Conservation (phyloP, 30 jellyfish, hydroid and myxozoan species). For the Chironex yamaguchii region DNA sequence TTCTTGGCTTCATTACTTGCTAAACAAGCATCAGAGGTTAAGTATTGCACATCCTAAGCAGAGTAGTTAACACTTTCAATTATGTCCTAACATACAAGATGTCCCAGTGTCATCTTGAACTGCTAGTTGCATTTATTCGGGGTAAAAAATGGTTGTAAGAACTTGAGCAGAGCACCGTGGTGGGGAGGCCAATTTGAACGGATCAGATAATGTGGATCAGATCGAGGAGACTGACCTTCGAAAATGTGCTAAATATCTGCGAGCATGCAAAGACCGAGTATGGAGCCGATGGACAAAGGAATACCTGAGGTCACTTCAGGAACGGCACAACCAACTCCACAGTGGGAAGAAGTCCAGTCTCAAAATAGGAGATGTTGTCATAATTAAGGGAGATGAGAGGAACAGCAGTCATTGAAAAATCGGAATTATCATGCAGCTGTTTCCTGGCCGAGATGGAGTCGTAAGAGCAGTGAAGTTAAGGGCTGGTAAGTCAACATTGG, state of each 20-base stretch:
- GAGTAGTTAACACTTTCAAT: too few species aligned
- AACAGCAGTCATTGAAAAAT: constrained; percentile 54
- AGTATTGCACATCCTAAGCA: too few species aligned
- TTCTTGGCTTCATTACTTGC: too few species aligned
- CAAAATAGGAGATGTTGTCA: constrained; percentile 61
- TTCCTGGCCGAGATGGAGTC: constrained; percentile 62
- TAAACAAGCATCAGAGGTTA: too few species aligned
- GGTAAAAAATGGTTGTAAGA: too few species aligned
- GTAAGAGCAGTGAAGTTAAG: constrained; percentile 59
- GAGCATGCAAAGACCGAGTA: constrained; percentile 45
- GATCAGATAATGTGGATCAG: constrained; percentile 47
- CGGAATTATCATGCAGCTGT: constrained; percentile 28
- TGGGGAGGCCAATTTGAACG: too few species aligned
- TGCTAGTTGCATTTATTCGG: too few species aligned
- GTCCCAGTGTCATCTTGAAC: too few species aligned
- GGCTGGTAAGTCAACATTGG: constrained; percentile 48
- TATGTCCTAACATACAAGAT: too few species aligned
- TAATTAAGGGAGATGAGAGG: constrained; percentile 61
- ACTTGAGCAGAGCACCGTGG: too few species aligned
- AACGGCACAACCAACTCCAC: constrained; percentile 47
- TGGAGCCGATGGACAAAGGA: constrained; percentile 76
- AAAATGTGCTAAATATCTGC: constrained; percentile 55
- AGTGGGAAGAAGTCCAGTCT: constrained; percentile 1
- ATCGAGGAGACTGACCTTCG: constrained; percentile 62
- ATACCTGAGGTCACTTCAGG: constrained; percentile 54